These are phyloP conservation scores for Vulpes vulpes DNA, from an alignment of 2,113 vertebrate species.

Conservation along the genomic window DNA sequence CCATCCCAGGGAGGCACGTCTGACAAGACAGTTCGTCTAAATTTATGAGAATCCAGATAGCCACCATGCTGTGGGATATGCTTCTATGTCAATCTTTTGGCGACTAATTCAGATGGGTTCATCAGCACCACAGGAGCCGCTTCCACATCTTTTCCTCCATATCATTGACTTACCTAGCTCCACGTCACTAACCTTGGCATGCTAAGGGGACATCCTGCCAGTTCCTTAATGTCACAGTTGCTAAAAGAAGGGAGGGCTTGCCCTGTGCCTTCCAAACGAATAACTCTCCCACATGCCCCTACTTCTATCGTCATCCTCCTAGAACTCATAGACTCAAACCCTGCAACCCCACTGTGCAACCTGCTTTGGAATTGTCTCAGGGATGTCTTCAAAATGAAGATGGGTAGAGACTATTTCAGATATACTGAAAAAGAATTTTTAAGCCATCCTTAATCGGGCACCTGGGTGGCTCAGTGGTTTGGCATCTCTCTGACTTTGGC, in stretches of 20 bases:
- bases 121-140: background rate
- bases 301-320: too few species aligned
- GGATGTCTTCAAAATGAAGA: background rate
- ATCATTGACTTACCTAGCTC: background rate
- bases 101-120: background rate
- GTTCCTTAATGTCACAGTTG: background rate
- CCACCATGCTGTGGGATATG: background rate
- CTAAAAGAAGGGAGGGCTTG: background rate
- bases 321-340: background rate
- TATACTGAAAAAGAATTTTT: background rate
- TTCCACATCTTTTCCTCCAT: background rate
- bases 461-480: too few species aligned
- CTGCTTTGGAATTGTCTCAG: too few species aligned
- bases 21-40: too few species aligned
- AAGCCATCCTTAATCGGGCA: background rate
- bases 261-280: background rate
- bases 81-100: background rate
- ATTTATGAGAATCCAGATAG: background rate
- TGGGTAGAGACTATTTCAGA: background rate
- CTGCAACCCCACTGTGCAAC: background rate
- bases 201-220: background rate
- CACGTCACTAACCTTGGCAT: background rate
- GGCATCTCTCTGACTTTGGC: too few species aligned
- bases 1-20: fast-evolving
- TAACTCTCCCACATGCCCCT: background rate